A percentile compares a stretch with the other conserved stretches of the same genome.
phyloP scores from a whole-genome alignment of 2,888 invertebrate genomes.

The Gastrophysa polygoni region DNA sequence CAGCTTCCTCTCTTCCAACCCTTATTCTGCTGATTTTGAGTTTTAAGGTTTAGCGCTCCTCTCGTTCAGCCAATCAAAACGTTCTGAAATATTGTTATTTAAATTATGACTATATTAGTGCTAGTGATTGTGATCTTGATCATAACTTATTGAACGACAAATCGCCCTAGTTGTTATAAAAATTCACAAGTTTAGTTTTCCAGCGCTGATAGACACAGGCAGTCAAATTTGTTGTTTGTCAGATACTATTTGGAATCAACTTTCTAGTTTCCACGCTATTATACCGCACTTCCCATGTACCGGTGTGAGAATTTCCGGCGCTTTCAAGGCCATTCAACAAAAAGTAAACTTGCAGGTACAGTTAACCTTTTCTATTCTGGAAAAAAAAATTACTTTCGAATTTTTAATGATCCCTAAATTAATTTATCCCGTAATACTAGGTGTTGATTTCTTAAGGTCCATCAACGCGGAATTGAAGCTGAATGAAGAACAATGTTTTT shows the following conservation, averaged over 20 bases:
- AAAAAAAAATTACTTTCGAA: neutral
- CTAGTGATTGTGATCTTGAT: neutral
- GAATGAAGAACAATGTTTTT: neutral
- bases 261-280: neutral
- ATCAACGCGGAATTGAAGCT: neutral
- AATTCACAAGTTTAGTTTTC: neutral
- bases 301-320: slow-evolving; percentile 15
- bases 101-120: no score
- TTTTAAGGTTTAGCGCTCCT: no score
- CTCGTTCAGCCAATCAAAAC: no score
- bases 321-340: slow-evolving; percentile 3
- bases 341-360: no score
- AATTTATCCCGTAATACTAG: slow-evolving; percentile 1
- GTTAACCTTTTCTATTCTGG: no score
- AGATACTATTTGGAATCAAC: neutral
- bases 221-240: neutral
- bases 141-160: neutral
- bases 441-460: neutral
- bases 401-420: neutral
- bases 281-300: slow-evolving; percentile 2
- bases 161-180: neutral
- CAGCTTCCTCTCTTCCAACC: no score
- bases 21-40: no score
- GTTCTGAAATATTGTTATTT: no score
- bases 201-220: neutral